Conservation (phyloP, 2,888 invertebrate genomes). For the Dolichopus griseipennis region DNA sequence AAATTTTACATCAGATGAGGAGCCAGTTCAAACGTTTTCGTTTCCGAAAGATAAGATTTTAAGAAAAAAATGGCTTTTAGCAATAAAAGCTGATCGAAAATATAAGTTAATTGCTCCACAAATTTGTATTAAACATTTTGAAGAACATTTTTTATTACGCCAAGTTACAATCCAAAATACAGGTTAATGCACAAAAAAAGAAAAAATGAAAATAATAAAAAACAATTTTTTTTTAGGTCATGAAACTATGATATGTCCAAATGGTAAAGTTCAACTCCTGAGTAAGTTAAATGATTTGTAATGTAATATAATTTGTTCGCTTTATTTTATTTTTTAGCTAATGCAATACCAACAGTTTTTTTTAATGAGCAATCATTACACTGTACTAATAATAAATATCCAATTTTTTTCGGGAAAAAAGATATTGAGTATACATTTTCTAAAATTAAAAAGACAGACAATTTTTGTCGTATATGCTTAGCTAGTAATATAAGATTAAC, state of each 20-base stretch:
- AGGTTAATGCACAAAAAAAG: neutral
- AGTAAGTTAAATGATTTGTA: neutral
- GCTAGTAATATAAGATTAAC: neutral
- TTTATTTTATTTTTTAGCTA: neutral
- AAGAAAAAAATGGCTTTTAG: neutral
- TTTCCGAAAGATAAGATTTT: neutral
- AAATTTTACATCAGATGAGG: neutral
- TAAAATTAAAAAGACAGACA: neutral
- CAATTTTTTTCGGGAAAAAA: neutral
- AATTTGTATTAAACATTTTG: constrained; percentile 1
- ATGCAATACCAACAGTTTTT: neutral
- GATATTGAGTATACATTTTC: neutral
- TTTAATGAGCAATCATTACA: neutral
- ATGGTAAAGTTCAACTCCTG: neutral
- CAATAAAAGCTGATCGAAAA: neutral
- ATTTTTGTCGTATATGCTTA: neutral
- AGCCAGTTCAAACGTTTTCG: neutral
- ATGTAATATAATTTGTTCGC: neutral
- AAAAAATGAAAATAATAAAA: neutral
- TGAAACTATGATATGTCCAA: neutral
- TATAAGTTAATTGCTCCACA: neutral
- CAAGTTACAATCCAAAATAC: neutral
- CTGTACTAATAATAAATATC: neutral
- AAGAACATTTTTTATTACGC: neutral
- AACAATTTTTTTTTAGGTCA: neutral